Evolutionary conservation across 2,888 invertebrate species (phyloP), one percentile per base, ranked within the genome.

Genomic region (Drosophila fulvimacula): DNA sequence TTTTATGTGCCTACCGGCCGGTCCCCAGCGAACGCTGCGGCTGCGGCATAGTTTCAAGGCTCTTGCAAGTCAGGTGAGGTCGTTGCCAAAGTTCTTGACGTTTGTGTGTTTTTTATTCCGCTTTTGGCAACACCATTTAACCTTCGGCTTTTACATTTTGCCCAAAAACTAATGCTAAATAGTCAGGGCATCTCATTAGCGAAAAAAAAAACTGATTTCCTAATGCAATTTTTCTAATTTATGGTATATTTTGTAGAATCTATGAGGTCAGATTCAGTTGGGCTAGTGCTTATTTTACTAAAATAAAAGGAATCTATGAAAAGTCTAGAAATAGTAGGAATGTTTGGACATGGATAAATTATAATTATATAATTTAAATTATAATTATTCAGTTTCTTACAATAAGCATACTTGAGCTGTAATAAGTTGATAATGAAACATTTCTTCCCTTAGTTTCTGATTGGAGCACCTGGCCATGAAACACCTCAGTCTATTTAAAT

Each of bases 1-100:
- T 59, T 87, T 87, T 87, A 83, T 87, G 84, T 71, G 82, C 78
- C 78, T 78, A 65, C 66, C 59, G 73, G 76, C 72, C 46, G 72
- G 67, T 65, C 60, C 57, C 67, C 34, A 39, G 36, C 63, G 53
- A 65, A 7, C 42, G 15, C 34, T 41, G 34, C 39, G 46, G 34
- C 58, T 48, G 44, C 64, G 74, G 69, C 74, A 71, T 72, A 70
- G 69, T 75, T 82, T 82, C 85, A 82, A 82, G 83, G 86, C 82
- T 78, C 82, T 69, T 70, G 76, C 69, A 63, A 67, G 79, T 61
- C 71, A 69, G 67, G 66, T 75, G 77, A 76, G 69, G 68, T 75
- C 67, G 76, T 68, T 73, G 82, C 69, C 82, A 82, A 82, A 77
- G 62, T 79, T 65, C 59, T 55, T 32, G 24, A 30, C 38, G 44